A percentile compares a stretch with the other conserved stretches of the same genome.
These are phyloP conservation scores for Porites evermanni DNA, from an alignment of 92 coral and sea anemone species.

Conservation along the genomic window DNA sequence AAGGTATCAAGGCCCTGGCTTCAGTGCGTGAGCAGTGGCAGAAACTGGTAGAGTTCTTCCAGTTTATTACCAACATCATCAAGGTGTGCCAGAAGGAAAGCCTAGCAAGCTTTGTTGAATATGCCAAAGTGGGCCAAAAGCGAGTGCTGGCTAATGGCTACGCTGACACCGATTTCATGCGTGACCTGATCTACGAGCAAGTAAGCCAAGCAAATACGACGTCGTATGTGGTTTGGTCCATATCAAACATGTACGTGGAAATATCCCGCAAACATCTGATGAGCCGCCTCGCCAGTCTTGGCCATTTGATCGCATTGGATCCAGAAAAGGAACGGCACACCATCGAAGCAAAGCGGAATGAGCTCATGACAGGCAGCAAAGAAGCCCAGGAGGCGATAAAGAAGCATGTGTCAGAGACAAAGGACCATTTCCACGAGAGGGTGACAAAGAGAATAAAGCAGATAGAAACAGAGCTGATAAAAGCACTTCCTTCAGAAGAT, in stretches of 20 bases:
- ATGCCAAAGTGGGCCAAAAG: constrained; percentile 31
- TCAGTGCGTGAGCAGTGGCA: constrained; percentile 44
- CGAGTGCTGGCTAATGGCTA: constrained; percentile 33
- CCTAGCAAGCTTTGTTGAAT: constrained; percentile 30
- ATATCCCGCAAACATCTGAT: constrained; percentile 40
- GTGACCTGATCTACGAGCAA: constrained; percentile 52
- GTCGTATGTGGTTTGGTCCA: constrained; percentile 38
- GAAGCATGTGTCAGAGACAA: constrained; percentile 18
- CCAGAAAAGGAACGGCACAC: constrained; percentile 24
- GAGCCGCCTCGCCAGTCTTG: constrained; percentile 44
- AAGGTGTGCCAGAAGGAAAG: constrained; percentile 35
- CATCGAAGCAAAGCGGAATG: constrained; percentile 4
- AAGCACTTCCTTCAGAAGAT: constrained; percentile 23
- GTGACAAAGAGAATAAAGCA: constrained; percentile 29
- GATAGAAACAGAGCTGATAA: constrained; percentile 34
- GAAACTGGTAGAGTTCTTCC: constrained; percentile 51
- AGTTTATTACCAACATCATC: constrained; percentile 37
- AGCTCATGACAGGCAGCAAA: constrained; percentile 37
- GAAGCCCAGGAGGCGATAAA: constrained; percentile 37
- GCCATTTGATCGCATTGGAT: constrained; percentile 43
- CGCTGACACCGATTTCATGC: constrained; percentile 23
- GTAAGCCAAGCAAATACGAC: constrained; percentile 40
- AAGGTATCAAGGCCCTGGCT: constrained; percentile 41
- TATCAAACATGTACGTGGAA: constrained; percentile 45
- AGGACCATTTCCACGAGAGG: constrained; percentile 29